Evolutionary conservation across 2,888 invertebrate genomes (phyloP), one percentile per base, ranked within the genome.

Genomic region (Pseudoips prasinana): DNA sequence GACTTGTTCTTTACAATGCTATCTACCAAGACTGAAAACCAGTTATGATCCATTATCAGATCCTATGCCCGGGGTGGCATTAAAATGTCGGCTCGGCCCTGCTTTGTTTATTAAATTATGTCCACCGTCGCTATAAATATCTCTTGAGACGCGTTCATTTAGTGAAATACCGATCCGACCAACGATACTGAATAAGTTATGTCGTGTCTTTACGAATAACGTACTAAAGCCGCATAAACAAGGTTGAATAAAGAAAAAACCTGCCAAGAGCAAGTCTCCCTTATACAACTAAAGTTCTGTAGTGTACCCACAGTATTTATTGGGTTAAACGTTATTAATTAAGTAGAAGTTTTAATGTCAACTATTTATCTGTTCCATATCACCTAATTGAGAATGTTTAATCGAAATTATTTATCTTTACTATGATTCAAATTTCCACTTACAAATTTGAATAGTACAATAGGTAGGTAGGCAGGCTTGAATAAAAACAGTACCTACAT

Each of bases 71-170:
- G 76, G 81, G 85, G 85, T 86, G 86, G 79, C 78, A 81, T 76
- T 85, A 85, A 85, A 84, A 77, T 64, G 76, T 79, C 73, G 64
- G 68, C 70, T 69, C 56, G 73, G 66, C 58, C 69, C 82, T 84
- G 86, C 85, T 87, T 88, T 87, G 88, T 88, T 88, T 88, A 88
- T 88, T 88, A 88, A 87, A 88, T 87, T 85, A 87, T 86, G 86
- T 87, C 84, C 81, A 74, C 76, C 72, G 70, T 57, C 60, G 69
- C 84, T 80, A 85, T 85, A 84, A 85, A 85, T 85, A 84, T 80
- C 67, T 64, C 55, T 61, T 64, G 63, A 69, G 73, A 73, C 71
- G 76, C 84, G 82, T 85, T 86, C 84, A 82, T 86, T 87, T 87
- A 83, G 82, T 81, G 75, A 80, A 82, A 84, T 85, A 79, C 82